A percentile compares a stretch with the other conserved stretches of the same genome.
Conservation (phyloP, 2,797 vertebrate species). For the Sebastes elongatus region DNA sequence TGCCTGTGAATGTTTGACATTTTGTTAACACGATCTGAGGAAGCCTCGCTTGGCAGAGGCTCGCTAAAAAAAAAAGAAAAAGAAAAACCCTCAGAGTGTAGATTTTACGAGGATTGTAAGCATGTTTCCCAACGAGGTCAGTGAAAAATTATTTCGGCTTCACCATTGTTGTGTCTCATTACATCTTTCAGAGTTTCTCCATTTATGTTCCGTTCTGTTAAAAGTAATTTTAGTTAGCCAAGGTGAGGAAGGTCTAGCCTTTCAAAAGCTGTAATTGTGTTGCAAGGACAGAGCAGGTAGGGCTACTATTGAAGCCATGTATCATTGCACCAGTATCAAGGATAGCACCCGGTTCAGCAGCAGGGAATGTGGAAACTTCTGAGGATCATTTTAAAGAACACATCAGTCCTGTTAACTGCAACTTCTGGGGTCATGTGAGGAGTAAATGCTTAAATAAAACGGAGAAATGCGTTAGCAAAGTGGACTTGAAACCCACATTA, state of each 20-base stretch:
- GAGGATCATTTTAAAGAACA: background rate
- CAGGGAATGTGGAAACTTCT: background rate
- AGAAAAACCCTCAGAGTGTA: background rate
- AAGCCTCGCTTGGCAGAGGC: conserved; percentile 43
- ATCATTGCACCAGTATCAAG: background rate
- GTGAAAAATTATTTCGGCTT: background rate
- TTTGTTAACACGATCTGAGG: conserved; percentile 61
- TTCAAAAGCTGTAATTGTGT: background rate
- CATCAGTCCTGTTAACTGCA: background rate
- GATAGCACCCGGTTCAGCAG: background rate
- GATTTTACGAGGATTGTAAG: conserved; percentile 6
- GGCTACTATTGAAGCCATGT: background rate
- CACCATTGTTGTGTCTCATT: background rate
- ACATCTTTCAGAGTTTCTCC: background rate
- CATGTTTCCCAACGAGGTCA: conserved; percentile 34
- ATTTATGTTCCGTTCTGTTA: background rate
- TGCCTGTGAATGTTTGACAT: conserved; percentile 59
- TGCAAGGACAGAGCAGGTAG: background rate
- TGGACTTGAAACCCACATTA: conserved; percentile 15
- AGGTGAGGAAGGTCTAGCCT: background rate
- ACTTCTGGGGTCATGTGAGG: background rate
- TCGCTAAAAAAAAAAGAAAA: conserved; percentile 7
- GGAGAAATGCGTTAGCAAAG: background rate
- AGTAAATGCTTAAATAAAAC: conserved; percentile 8
- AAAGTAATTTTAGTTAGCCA: background rate